Evolutionary conservation across 2,113 vertebrate species (phyloP), one percentile per base, ranked within the genome.

Genomic region (Pituophis catenifer): DNA sequence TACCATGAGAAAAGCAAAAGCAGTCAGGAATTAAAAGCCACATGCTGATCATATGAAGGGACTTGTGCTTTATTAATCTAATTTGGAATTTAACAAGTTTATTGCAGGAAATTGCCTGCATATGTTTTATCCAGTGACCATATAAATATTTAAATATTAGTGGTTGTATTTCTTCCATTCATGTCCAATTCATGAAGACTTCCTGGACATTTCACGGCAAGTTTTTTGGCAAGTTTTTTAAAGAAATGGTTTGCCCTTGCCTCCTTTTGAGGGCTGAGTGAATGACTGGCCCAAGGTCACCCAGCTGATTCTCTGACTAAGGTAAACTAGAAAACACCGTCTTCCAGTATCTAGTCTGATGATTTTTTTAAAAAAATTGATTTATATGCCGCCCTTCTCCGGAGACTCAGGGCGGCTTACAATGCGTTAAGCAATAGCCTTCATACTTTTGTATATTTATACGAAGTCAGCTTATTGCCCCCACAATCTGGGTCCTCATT

Each of bases 21-120:
- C 88, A 93, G 95, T 89, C 89, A 93, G 94, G 58, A 9, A 87
- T 44, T 94, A 95, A 85, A 96, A 89, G 75, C 89, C 96, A 96
- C 95, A 96, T 96, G 96, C 95, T 91, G 81, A 94, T 97, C 96
- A 96, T 92, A 95, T 91, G 95, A 97, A 94, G 92, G 93, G 90
- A 93, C 91, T 96, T 96, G 88, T 93, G 94, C 86, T 91, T 44
- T 89, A 91, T 93, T 95, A 96, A 95, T 96, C 91, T 93, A 90
- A 50, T 92, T 86, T 93, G 57, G 87, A 92, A 58, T 24, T 94
- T 93, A 90, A 93, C 48, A 92, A 0, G n/a, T 95, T 95, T 94
- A 54, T 87, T 50, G 94, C 93, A 94, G 48, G 38, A 75, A 92
- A 48, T 91, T 91, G 89, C 7, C 92, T 1, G 0, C 44, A 86